Conservation (phyloP, 2,113 vertebrate species). For the Cottus gobio region DNA sequence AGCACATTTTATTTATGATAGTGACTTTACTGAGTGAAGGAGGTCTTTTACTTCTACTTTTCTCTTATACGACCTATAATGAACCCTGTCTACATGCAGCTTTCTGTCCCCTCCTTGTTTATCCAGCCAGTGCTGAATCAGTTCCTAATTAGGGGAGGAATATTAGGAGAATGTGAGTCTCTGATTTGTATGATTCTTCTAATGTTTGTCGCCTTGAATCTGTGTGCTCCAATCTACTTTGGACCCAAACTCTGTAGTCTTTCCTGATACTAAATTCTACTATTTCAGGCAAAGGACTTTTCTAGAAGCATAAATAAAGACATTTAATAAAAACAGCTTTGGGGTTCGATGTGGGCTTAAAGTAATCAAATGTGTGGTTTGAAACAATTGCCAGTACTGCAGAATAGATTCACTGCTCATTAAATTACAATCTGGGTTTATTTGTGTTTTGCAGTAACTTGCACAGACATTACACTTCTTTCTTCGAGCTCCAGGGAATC, state of each 20-base stretch:
- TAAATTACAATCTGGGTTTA: not conserved
- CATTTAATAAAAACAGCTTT: not conserved
- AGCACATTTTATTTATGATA: not conserved
- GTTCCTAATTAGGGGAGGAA: not conserved
- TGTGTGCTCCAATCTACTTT: not conserved
- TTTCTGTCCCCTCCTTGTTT: not conserved
- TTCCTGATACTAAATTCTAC: not conserved
- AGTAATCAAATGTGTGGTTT: not conserved
- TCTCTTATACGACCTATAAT: not conserved
- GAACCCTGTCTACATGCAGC: not conserved
- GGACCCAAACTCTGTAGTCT: not conserved
- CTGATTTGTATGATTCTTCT: not conserved
- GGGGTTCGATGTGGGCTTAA: not conserved
- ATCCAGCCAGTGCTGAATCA: not conserved
- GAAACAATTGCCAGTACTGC: not conserved
- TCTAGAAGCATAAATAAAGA: not conserved
- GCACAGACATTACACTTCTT: not conserved
- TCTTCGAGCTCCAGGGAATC: not conserved
- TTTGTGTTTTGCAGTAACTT: not conserved
- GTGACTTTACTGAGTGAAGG: not conserved
- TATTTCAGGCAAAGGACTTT: not conserved
- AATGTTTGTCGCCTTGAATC: not conserved
- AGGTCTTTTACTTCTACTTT: not conserved
- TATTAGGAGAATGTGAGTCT: not conserved
- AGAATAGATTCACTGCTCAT: not conserved